Evolutionary conservation across 2,113 vertebrate genomes (phyloP).

Genomic region (Plestiodon gilberti): DNA sequence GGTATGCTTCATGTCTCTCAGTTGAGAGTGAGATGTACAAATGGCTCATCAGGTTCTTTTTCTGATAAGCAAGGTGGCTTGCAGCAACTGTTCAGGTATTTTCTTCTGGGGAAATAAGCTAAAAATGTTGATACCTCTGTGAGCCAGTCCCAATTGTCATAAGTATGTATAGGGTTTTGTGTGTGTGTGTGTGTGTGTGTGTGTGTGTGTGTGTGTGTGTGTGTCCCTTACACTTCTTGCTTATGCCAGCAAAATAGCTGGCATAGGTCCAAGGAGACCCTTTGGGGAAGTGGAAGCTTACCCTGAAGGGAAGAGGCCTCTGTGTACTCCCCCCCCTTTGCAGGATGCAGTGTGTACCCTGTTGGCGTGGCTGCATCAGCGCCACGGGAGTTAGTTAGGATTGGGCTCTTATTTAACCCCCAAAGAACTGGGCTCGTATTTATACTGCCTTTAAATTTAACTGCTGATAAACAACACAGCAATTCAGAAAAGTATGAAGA

Average conservation of each 20-base stretch:
- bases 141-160: neutral
- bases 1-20: neutral
- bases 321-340: too few species aligned
- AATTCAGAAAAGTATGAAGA: too few species aligned
- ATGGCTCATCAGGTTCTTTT: neutral
- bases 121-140: neutral
- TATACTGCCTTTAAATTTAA: slow-evolving; percentile 52
- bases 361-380: too few species aligned
- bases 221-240: too few species aligned
- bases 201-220: too few species aligned
- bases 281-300: too few species aligned
- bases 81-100: neutral
- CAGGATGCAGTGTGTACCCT: too few species aligned
- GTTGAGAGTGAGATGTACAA: neutral
- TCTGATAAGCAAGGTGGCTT: neutral
- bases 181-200: too few species aligned
- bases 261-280: too few species aligned
- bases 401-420: slow-evolving; percentile 28
- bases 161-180: neutral
- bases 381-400: too few species aligned
- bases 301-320: too few species aligned
- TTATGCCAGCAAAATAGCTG: too few species aligned
- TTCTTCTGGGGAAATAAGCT: neutral
- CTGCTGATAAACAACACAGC: slow-evolving; percentile 45
- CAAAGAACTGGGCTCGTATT: slow-evolving; percentile 39